Percentiles rank a stretch among this genome's conserved stretches.
These are phyloP conservation scores for Orientallactaga sibirica DNA, from an alignment of 2,797 vertebrate species.

Conservation along the genomic window DNA sequence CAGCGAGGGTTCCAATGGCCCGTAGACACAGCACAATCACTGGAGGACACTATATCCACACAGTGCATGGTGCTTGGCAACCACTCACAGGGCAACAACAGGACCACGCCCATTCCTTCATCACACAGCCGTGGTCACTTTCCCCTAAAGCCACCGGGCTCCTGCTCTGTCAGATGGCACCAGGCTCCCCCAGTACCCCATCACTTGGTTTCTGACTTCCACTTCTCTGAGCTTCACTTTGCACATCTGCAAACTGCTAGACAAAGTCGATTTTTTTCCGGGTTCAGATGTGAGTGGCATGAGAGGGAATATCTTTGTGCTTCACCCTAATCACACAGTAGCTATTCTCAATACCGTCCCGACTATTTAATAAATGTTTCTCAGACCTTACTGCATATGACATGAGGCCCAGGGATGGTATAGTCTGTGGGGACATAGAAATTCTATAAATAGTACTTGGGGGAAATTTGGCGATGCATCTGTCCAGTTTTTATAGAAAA, in stretches of 20 bases:
- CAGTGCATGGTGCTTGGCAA: neutral
- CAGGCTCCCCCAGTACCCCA: neutral
- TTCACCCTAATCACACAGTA: neutral
- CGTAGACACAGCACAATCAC: accelerated
- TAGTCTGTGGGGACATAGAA: neutral
- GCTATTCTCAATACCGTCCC: neutral
- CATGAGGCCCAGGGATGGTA: neutral
- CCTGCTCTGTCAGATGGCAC: no score
- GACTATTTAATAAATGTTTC: neutral
- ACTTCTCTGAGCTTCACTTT: neutral
- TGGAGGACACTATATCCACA: accelerated
- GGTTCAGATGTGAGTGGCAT: neutral
- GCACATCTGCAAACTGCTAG: accelerated
- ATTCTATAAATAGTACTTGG: neutral
- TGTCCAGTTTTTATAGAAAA: neutral
- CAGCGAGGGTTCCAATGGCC: accelerated
- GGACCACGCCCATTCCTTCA: neutral
- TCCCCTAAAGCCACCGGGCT: no score
- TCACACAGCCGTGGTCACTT: neutral
- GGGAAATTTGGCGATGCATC: neutral
- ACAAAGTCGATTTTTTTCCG: neutral
- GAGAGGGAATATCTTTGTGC: neutral
- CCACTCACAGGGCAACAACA: neutral
- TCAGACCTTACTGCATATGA: neutral
- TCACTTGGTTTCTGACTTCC: no score